phyloP scores from a whole-genome alignment of 1,140 invertebrate genomes.

The Reticulitermes speratus region DNA sequence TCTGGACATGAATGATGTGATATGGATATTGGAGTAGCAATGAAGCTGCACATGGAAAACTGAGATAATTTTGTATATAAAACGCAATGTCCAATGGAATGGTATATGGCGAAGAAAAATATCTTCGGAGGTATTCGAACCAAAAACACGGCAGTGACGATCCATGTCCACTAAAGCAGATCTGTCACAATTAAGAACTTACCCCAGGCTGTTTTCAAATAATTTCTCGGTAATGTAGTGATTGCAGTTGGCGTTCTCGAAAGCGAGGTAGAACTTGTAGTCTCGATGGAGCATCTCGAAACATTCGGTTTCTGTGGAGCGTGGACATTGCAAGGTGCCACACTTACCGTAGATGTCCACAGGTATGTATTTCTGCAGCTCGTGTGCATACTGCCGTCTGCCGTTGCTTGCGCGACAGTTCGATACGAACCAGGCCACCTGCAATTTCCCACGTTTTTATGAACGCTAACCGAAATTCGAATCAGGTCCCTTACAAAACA shows the following conservation, averaged over 20 bases:
- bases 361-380: constrained; percentile 79
- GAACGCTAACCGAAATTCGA: too few relatives aligned
- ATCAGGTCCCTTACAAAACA: too few relatives aligned
- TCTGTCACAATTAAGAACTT: constrained; percentile 42
- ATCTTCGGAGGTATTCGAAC: too few relatives aligned
- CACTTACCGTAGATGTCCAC: constrained; percentile 95
- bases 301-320: constrained; percentile 76
- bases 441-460: constrained; percentile 31
- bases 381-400: constrained; percentile 81
- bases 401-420: constrained; percentile 90
- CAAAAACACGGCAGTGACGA: too few relatives aligned
- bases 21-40: too few relatives aligned
- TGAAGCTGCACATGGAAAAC: too few relatives aligned
- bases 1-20: too few relatives aligned
- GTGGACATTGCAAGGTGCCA: constrained; percentile 79
- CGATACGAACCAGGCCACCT: constrained; percentile 96
- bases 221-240: constrained; percentile 98
- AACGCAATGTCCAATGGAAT: too few relatives aligned
- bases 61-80: too few relatives aligned
- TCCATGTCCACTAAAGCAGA: too few relatives aligned
- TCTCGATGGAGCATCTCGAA: constrained; percentile 87
- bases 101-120: too few relatives aligned
- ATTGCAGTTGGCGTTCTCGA: constrained; percentile 94
- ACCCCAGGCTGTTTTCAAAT: constrained; percentile 89
- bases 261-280: constrained; percentile 97